Evolutionary conservation across 2,797 vertebrate genomes (phyloP).

Genomic region (Alfaro cultratus): DNA sequence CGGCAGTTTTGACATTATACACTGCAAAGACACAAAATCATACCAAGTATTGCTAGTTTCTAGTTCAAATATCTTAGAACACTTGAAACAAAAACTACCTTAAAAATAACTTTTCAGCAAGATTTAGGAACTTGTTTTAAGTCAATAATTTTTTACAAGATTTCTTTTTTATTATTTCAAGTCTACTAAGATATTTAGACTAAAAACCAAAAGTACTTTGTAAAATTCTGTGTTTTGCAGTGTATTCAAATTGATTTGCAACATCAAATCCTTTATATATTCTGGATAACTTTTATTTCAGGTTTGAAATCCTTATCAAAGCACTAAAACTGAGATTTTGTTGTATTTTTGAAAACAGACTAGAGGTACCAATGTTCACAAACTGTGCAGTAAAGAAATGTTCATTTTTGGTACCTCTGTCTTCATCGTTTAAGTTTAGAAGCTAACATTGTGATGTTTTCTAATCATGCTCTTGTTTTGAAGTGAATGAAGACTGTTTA

Average conservation of each 20-base stretch:
- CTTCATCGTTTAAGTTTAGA: background rate
- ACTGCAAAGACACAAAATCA: no score
- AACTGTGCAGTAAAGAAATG: background rate
- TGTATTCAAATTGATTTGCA: background rate
- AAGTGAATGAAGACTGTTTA: background rate
- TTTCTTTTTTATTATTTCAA: no score
- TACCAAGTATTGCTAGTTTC: no score
- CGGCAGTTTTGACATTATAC: background rate
- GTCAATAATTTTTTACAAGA: no score
- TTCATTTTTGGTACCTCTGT: background rate
- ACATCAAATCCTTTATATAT: background rate
- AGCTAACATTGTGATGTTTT: background rate
- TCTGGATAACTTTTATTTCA: background rate
- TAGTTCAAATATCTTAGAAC: no score
- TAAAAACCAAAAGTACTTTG: no score
- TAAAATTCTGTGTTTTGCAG: no score
- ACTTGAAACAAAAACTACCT: no score
- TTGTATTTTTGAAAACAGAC: background rate
- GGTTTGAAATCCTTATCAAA: background rate
- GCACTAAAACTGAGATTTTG: background rate
- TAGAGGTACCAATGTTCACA: background rate
- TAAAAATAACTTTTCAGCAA: no score
- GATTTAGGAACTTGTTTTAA: no score
- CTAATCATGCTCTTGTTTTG: background rate
- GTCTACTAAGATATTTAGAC: no score